A percentile compares a stretch with the other conserved stretches of the same genome.
phyloP scores from a whole-genome alignment of 2,113 vertebrate species.

The Spizaetus ornatus region DNA sequence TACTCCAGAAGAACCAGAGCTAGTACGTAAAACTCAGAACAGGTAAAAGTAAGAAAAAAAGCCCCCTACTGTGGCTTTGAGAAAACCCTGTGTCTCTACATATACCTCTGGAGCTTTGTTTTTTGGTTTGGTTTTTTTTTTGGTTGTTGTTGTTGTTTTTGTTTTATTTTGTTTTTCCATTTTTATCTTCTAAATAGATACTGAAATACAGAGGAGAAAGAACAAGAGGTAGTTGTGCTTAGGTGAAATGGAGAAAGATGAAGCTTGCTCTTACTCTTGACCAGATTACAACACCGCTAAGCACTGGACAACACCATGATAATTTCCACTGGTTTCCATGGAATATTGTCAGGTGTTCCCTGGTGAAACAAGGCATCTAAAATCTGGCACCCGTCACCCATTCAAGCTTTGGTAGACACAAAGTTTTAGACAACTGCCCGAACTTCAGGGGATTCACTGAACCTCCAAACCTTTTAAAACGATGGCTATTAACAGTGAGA shows the following conservation, averaged over 20 bases:
- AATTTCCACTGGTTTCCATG: neutral
- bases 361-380: neutral
- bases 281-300: neutral
- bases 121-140: neutral
- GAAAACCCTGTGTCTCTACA: fast-evolving
- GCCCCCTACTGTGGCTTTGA: neutral
- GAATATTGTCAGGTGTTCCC: neutral
- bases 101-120: neutral
- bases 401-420: neutral
- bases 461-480: neutral
- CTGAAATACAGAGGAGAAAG: neutral
- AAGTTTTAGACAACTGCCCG: neutral
- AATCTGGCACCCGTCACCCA: neutral
- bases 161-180: neutral
- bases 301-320: neutral
- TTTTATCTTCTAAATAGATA: neutral
- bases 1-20: neutral
- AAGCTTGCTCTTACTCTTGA: neutral
- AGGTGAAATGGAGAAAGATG: neutral
- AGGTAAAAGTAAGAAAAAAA: neutral
- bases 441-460: neutral
- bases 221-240: neutral
- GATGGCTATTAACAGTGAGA: neutral
- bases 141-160: neutral
- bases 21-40: neutral